These are phyloP conservation scores for Caenorhabditis parvicauda DNA, from an alignment of 2,888 invertebrate species.

Conservation along the genomic window DNA sequence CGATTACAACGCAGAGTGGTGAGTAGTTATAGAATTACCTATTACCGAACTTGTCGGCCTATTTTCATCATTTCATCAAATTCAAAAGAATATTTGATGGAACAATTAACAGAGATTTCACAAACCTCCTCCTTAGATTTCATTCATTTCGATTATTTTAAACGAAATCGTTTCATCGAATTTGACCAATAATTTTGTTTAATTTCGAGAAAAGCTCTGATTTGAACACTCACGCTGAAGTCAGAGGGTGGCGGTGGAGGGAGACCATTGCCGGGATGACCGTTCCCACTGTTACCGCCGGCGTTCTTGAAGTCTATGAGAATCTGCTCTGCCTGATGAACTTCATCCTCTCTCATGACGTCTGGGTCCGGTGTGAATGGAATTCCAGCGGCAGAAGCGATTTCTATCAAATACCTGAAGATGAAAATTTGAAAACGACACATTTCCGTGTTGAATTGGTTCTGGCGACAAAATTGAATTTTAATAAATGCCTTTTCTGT, in stretches of 20 bases:
- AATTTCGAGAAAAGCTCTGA: background rate
- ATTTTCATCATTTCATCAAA: no score
- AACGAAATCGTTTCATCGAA: no score
- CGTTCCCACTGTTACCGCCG: constrained; percentile 20
- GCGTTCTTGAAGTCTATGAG: constrained; percentile 61
- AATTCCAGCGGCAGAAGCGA: constrained; percentile 90
- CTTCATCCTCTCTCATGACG: constrained; percentile 63
- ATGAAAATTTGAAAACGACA: no score
- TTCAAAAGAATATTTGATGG: background rate
- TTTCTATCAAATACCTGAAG: constrained; percentile 77
- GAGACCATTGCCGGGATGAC: constrained; percentile 13
- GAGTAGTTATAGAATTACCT: no score
- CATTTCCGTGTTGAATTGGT: background rate
- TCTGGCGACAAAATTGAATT: background rate
- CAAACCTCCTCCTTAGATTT: no score
- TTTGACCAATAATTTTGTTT: background rate
- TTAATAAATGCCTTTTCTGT: no score
- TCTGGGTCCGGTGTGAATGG: constrained; percentile 92
- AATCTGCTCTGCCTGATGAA: constrained; percentile 58
- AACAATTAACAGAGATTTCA: background rate
- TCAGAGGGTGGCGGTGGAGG: constrained; percentile 24
- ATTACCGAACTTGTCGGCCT: no score
- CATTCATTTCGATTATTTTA: no score
- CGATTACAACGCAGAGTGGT: no score
- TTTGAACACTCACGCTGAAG: constrained; percentile 7